Evolutionary conservation across 1,140 invertebrate genomes (phyloP).

Genomic region (Leptonema lineaticorne): DNA sequence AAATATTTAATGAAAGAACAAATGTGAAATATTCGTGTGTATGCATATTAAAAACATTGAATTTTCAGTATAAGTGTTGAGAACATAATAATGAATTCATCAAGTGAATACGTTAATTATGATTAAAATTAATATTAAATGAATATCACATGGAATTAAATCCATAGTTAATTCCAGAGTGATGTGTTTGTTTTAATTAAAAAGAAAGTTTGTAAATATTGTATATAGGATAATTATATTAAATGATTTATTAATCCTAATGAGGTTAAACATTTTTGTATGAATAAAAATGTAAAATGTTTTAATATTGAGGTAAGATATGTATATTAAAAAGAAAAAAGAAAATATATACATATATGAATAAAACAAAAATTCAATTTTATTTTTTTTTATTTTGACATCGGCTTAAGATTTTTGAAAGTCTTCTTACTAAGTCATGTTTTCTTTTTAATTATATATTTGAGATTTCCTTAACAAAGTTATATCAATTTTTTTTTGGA

Average conservation of each 20-base stretch:
- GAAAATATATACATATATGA: neutral
- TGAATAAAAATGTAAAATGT: no score
- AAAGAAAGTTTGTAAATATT: no score
- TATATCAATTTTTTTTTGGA: slow-evolving; percentile 13
- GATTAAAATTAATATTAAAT: neutral
- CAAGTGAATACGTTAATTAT: slow-evolving; percentile 1
- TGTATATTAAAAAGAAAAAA: neutral
- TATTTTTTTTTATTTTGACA: slow-evolving; percentile 28
- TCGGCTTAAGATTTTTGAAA: slow-evolving; percentile 13
- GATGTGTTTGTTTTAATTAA: no score
- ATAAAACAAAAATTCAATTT: slow-evolving; percentile 21
- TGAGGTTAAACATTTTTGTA: no score
- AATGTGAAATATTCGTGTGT: no score
- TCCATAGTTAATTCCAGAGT: slow-evolving; percentile 23
- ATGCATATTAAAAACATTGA: no score
- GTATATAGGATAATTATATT: no score
- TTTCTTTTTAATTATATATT: slow-evolving; percentile 14
- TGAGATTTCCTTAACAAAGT: slow-evolving; percentile 28
- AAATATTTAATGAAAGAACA: no score
- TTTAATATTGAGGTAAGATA: neutral
- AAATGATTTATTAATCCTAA: no score
- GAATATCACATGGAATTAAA: slow-evolving; percentile 22
- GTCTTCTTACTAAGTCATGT: slow-evolving; percentile 28
- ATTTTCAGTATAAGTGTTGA: no score
- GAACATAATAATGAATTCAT: neutral